phyloP scores from a whole-genome alignment of 2,113 vertebrate species.

The Cariama cristata region DNA sequence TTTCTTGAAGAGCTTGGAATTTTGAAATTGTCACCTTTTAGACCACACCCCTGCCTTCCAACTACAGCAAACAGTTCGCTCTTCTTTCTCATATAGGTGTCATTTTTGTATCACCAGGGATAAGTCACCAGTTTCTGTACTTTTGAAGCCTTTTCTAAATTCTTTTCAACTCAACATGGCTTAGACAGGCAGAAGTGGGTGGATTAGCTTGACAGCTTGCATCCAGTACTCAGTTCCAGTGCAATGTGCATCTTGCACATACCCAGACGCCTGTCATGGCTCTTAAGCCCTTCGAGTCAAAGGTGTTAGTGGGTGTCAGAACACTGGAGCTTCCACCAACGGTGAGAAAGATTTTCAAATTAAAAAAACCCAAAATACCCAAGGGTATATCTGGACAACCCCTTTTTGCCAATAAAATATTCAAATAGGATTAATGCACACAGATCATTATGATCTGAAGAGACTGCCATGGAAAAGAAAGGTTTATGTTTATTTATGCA shows the following conservation, averaged over 20 bases:
- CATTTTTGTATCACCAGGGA: neutral
- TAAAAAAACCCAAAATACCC: neutral
- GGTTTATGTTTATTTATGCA: neutral
- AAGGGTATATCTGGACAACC: neutral
- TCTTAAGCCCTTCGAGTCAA: neutral
- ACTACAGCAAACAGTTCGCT: neutral
- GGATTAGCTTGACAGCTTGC: constrained; percentile 15
- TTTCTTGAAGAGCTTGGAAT: neutral
- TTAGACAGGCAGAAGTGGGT: constrained; percentile 34
- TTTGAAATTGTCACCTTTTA: neutral
- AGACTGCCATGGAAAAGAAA: neutral
- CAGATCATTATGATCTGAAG: neutral
- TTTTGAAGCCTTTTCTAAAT: constrained; percentile 23
- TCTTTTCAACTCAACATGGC: constrained; percentile 2
- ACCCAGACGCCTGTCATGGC: neutral
- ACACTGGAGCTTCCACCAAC: neutral
- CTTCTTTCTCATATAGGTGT: neutral
- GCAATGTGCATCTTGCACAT: neutral
- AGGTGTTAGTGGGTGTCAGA: neutral
- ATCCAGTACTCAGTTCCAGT: neutral
- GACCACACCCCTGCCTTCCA: neutral
- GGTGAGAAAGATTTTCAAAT: neutral
- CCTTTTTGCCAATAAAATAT: neutral
- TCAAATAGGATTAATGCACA: neutral
- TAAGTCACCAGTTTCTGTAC: neutral